Conservation (phyloP, 1,140 invertebrate genomes). For the Bombus sylvicola region DNA sequence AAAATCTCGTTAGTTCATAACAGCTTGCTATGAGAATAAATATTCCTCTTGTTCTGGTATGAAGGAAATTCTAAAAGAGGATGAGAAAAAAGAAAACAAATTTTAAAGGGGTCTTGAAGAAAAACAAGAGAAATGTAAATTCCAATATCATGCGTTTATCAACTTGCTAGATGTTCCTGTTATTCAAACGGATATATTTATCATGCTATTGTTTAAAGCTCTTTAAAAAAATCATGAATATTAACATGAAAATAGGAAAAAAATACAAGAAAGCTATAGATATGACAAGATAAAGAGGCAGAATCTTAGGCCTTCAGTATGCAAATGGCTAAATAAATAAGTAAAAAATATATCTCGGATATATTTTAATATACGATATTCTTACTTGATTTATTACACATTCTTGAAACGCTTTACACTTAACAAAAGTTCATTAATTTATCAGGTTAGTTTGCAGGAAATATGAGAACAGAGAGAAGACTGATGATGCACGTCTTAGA, state of each 20-base stretch:
- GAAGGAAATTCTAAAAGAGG: background rate
- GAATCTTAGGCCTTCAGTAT: too few species aligned
- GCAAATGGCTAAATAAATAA: too few species aligned
- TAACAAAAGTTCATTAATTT: background rate
- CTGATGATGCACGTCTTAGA: background rate
- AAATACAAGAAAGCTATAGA: too few species aligned
- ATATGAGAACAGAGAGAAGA: background rate
- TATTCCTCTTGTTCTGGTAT: background rate
- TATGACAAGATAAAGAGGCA: too few species aligned
- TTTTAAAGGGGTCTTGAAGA: background rate
- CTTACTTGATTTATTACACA: too few species aligned
- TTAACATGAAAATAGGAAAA: too few species aligned
- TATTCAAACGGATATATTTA: background rate
- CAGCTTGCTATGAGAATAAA: constrained; percentile 5
- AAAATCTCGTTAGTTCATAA: background rate
- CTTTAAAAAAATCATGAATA: too few species aligned
- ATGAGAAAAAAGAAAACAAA: background rate
- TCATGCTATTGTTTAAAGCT: background rate
- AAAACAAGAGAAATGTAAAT: background rate
- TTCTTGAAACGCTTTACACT: background rate
- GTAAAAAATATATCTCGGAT: too few species aligned
- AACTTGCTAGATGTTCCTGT: too few species aligned
- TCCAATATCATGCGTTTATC: background rate
- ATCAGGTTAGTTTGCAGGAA: background rate
- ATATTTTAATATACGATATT: too few species aligned